phyloP scores from a whole-genome alignment of 2,113 vertebrate species.

The Platysteira castanea region DNA sequence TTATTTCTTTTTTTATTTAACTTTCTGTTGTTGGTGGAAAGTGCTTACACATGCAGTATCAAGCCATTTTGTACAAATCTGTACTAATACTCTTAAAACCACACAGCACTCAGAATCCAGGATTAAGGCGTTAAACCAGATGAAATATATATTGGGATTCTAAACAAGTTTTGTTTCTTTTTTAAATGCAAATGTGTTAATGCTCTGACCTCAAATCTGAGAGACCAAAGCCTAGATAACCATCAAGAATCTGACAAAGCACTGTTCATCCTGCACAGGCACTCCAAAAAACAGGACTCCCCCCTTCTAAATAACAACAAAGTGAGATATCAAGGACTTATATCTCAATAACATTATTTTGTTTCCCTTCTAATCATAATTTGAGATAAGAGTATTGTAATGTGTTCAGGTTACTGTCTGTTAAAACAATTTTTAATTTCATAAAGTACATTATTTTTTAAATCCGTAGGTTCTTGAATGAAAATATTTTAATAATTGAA shows the following conservation, averaged over 20 bases:
- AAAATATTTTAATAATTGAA: not conserved
- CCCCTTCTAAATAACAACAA: not conserved
- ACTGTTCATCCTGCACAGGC: not conserved
- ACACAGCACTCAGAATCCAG: conserved; percentile 31
- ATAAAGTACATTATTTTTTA: not conserved
- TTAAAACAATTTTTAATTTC: not conserved
- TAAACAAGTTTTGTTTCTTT: conserved; percentile 58
- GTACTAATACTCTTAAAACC: conserved; percentile 46
- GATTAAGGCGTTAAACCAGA: conserved; percentile 52
- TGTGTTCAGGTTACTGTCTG: not conserved
- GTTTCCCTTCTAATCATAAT: not conserved
- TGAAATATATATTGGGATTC: conserved; percentile 56
- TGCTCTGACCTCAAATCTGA: conserved; percentile 18
- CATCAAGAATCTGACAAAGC: not conserved
- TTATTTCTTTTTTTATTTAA: conserved; percentile 37
- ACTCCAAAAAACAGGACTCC: not conserved
- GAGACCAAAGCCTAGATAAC: not conserved
- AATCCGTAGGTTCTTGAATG: not conserved
- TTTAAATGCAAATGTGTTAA: conserved; percentile 49
- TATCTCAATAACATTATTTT: not conserved
- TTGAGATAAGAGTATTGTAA: not conserved
- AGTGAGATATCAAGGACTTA: not conserved
- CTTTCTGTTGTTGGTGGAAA: conserved; percentile 9
- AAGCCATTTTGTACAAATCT: conserved; percentile 53
- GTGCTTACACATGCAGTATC: conserved; percentile 31